A percentile compares a stretch with the other conserved stretches of the same genome.
Evolutionary conservation across 2,888 invertebrate genomes (phyloP).

Genomic region (Callosobruchus maculatus): DNA sequence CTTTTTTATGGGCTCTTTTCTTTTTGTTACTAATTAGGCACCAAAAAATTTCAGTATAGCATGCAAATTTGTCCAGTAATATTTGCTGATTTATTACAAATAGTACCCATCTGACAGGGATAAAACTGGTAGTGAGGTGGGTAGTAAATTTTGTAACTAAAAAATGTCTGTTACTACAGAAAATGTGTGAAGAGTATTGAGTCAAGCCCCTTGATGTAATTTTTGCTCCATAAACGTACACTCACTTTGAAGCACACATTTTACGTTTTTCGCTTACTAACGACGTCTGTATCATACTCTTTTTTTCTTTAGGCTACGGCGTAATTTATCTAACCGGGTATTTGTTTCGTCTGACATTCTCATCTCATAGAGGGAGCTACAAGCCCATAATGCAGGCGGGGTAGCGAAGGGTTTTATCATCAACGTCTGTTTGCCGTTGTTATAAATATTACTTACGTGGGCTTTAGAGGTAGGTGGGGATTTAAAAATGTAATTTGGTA

Average conservation of each 20-base stretch:
- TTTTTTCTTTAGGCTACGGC: not conserved
- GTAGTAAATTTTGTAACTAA: too few species aligned
- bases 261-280: not conserved
- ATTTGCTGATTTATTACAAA: too few species aligned
- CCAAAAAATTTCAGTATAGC: too few species aligned
- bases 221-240: not conserved
- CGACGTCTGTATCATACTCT: not conserved
- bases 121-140: too few species aligned
- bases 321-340: not conserved
- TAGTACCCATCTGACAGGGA: too few species aligned
- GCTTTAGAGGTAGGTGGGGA: not conserved
- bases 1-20: too few species aligned
- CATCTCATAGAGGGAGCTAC: not conserved
- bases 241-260: not conserved
- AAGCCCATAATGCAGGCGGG: not conserved
- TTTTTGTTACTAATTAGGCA: too few species aligned
- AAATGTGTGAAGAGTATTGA: too few species aligned
- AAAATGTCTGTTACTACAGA: too few species aligned
- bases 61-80: too few species aligned
- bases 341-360: not conserved
- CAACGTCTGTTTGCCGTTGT: not conserved
- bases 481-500: not conserved
- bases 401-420: not conserved
- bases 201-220: not conserved
- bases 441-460: constrained; percentile 1